Evolutionary conservation across 1,140 invertebrate species (phyloP).

Genomic region (Semibalanus balanoides): DNA sequence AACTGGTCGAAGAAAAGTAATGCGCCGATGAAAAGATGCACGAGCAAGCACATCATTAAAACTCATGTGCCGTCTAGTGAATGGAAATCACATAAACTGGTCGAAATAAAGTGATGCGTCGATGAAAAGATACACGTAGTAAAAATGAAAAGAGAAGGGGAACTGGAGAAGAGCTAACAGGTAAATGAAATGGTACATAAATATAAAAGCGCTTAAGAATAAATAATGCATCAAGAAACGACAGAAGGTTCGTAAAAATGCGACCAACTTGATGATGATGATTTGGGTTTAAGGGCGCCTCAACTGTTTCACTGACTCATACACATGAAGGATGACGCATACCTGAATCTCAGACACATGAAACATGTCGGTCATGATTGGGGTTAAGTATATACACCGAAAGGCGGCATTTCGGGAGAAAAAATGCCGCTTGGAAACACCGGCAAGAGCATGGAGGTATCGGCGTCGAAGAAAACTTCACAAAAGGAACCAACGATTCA

Average conservation of each 20-base stretch:
- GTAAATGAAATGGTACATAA: no score
- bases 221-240: background rate
- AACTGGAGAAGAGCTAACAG: no score
- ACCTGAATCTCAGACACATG: no score
- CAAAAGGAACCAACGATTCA: background rate
- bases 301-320: background rate
- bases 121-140: background rate
- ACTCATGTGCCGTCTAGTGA: background rate
- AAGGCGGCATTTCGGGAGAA: background rate
- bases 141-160: background rate
- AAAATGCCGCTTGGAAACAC: background rate
- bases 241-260: background rate
- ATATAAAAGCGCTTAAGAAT: background rate
- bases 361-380: background rate
- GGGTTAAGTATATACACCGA: background rate
- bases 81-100: background rate
- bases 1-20: background rate
- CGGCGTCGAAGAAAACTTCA: background rate
- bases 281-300: no score
- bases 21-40: background rate
- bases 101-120: background rate
- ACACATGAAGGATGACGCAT: no score
- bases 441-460: background rate
- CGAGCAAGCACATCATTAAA: background rate
- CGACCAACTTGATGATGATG: no score